phyloP scores from a whole-genome alignment of 2,797 vertebrate genomes.

The Corythornis leucogaster region DNA sequence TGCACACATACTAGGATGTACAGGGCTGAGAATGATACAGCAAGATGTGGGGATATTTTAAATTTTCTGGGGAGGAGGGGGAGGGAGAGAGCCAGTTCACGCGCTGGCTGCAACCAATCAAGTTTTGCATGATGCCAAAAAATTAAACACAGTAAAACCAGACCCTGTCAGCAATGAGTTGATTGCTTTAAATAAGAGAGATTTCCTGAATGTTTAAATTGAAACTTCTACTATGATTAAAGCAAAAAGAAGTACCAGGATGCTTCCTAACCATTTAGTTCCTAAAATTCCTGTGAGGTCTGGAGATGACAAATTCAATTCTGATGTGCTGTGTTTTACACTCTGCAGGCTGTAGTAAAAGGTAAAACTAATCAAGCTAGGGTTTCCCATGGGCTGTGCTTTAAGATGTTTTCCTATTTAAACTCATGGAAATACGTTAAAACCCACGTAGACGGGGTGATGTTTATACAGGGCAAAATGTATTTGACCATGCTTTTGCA shows the following conservation, averaged over 20 bases:
- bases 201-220: slow-evolving; percentile 89
- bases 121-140: slow-evolving; percentile 82
- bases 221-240: slow-evolving; percentile 87
- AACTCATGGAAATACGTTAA: slow-evolving; percentile 82
- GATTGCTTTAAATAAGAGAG: slow-evolving; percentile 88
- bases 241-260: slow-evolving; percentile 82
- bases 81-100: slow-evolving; percentile 47
- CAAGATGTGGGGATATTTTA: slow-evolving; percentile 55
- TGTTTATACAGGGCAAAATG: slow-evolving; percentile 78
- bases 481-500: slow-evolving; percentile 69
- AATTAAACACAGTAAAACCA: slow-evolving; percentile 83
- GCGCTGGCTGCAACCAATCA: slow-evolving; percentile 81
- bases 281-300: slow-evolving; percentile 87
- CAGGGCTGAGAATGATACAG: slow-evolving; percentile 18
- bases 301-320: slow-evolving; percentile 88
- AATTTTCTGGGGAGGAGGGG: background rate
- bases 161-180: slow-evolving; percentile 80
- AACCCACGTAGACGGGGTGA: slow-evolving; percentile 73
- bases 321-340: slow-evolving; percentile 85
- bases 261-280: slow-evolving; percentile 85
- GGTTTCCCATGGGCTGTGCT: slow-evolving; percentile 80
- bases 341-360: slow-evolving; percentile 83
- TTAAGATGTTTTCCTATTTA: slow-evolving; percentile 83
- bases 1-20: background rate
- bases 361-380: slow-evolving; percentile 85